A percentile compares a stretch with the other conserved stretches of the same genome.
Evolutionary conservation across 2,113 vertebrate species (phyloP).

Genomic region (Ancistrus triradiatus): DNA sequence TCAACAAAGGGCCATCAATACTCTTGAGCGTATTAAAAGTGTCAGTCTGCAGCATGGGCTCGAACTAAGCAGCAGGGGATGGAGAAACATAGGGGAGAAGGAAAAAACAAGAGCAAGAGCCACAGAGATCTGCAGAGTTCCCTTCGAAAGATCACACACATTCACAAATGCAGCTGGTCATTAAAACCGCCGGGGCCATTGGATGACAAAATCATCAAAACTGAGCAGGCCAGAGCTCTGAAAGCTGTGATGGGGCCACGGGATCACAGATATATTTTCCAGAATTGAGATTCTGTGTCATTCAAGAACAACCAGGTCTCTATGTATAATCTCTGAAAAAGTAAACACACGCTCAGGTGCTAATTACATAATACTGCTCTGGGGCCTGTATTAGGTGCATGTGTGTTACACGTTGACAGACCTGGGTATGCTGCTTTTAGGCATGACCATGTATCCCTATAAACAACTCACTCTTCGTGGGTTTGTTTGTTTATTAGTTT

Average conservation of each 20-base stretch:
- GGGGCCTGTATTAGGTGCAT: background rate
- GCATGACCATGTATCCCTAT: too few species aligned
- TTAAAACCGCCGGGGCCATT: conserved; percentile 54
- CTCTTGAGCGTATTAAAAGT: conserved; percentile 43
- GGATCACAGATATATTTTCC: conserved; percentile 63
- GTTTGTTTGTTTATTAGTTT: too few species aligned
- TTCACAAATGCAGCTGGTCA: conserved; percentile 64
- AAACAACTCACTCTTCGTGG: too few species aligned
- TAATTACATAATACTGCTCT: conserved; percentile 14
- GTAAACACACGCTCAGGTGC: conserved; percentile 39
- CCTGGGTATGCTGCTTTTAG: conserved; percentile 3
- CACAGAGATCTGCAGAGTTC: conserved; percentile 48
- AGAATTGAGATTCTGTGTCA: conserved; percentile 51
- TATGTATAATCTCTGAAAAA: conserved; percentile 33
- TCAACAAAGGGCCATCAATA: conserved; percentile 43
- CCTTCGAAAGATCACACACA: conserved; percentile 42
- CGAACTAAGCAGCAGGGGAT: conserved; percentile 47
- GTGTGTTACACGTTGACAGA: background rate
- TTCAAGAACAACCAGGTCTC: conserved; percentile 32
- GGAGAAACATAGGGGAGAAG: background rate
- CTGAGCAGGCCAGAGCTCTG: conserved; percentile 56
- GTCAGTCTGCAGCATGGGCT: conserved; percentile 50
- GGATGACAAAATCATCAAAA: conserved; percentile 51
- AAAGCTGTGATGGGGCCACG: conserved; percentile 49
- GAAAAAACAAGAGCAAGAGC: conserved; percentile 10